phyloP scores from a whole-genome alignment of 1,140 invertebrate species.

The Plutomurus gul region DNA sequence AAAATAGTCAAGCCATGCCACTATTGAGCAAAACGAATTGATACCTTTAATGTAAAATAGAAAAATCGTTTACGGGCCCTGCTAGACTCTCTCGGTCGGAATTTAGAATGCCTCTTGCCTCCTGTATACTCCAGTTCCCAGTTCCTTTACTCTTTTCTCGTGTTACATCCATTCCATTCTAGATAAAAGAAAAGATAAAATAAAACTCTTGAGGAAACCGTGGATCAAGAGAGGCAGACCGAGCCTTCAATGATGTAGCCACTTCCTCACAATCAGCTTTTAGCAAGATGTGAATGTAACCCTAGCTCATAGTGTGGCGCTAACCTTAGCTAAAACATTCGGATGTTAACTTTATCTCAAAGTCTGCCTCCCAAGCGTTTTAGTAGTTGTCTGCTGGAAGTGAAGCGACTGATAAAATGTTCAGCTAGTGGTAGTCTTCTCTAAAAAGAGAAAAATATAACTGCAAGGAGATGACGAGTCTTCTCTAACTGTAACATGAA shows the following conservation, averaged over 20 bases:
- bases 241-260: background rate
- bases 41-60: background rate
- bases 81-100: background rate
- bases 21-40: background rate
- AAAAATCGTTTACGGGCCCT: background rate
- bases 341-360: background rate
- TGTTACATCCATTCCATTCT: constrained; percentile 12
- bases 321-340: background rate
- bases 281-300: background rate
- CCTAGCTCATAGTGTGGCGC: background rate
- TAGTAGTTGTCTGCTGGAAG: background rate
- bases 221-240: constrained; percentile 6
- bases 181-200: constrained; percentile 25
- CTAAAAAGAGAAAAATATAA: background rate
- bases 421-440: background rate
- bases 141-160: background rate
- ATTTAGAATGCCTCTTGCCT: background rate
- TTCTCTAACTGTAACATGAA: background rate
- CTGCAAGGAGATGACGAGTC: background rate
- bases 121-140: background rate
- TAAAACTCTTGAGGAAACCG: constrained; percentile 21
- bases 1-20: background rate
- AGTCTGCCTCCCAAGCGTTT: background rate
- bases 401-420: background rate
- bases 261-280: constrained; percentile 3